Conservation (phyloP, 2,888 invertebrate species). For the Diarsia dahlii region DNA sequence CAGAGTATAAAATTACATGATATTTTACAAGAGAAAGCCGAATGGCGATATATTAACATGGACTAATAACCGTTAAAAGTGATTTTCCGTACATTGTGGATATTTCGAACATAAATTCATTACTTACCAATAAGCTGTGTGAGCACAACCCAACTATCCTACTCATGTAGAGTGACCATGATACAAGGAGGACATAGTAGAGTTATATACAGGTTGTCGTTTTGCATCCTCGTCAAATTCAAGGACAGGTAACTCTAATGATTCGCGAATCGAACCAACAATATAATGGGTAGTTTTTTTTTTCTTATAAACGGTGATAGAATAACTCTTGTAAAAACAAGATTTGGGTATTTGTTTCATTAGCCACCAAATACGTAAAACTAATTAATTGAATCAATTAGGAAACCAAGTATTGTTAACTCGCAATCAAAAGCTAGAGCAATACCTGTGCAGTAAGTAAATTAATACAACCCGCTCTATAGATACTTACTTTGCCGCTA, state of each 20-base stretch:
- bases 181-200: not conserved
- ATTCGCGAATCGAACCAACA: too few relatives aligned
- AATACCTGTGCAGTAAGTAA: not conserved
- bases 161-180: slow-evolving; percentile 23
- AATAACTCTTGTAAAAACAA: too few relatives aligned
- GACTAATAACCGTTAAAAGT: slow-evolving; percentile 26
- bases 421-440: too few relatives aligned
- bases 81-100: slow-evolving; percentile 17
- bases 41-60: not conserved
- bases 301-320: too few relatives aligned
- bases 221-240: too few relatives aligned
- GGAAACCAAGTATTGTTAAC: too few relatives aligned
- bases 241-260: too few relatives aligned
- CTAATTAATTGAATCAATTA: too few relatives aligned
- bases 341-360: too few relatives aligned
- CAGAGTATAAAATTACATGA: too few relatives aligned
- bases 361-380: not conserved
- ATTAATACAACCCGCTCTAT: not conserved
- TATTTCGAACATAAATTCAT: slow-evolving; percentile 46
- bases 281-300: too few relatives aligned
- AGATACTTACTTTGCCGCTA: not conserved
- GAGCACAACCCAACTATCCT: slow-evolving; percentile 15
- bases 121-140: slow-evolving; percentile 35
- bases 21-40: not conserved
- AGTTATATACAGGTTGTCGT: not conserved